phyloP scores from a whole-genome alignment of 2,888 invertebrate species.

The Neuroscelio doddi region DNA sequence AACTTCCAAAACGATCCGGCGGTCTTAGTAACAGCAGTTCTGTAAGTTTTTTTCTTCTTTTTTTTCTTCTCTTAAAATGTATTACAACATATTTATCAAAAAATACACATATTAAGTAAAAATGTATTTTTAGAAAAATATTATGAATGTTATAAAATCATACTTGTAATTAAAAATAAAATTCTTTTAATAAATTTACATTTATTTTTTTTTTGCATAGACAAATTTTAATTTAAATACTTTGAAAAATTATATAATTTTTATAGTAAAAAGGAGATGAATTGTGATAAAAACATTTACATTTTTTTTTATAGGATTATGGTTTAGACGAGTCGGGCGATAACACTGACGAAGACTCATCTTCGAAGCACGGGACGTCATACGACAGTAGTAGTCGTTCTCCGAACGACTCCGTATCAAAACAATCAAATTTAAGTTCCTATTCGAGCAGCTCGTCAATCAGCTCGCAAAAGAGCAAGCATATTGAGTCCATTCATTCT shows the following conservation, averaged over 20 bases:
- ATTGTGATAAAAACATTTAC: too few relatives aligned
- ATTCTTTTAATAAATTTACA: too few relatives aligned
- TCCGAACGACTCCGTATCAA: conserved; percentile 72
- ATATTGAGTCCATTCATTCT: conserved; percentile 64
- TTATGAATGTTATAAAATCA: too few relatives aligned
- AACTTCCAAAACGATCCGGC: conserved; percentile 75
- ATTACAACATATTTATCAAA: too few relatives aligned
- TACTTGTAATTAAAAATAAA: too few relatives aligned
- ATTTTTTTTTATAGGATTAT: conserved; percentile 76
- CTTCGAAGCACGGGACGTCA: conserved; percentile 62
- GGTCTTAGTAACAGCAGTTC: conserved; percentile 79
- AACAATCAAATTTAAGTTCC: conserved; percentile 68
- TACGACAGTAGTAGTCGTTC: conserved; percentile 64
- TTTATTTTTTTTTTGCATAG: not conserved
- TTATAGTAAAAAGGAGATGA: too few relatives aligned
- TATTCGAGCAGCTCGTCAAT: conserved; percentile 69
- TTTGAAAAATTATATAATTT: too few relatives aligned
- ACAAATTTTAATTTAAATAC: too few relatives aligned
- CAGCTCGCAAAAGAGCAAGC: conserved; percentile 66
- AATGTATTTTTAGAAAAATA: too few relatives aligned
- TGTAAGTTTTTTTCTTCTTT: conserved; percentile 65
- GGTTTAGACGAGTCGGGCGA: conserved; percentile 84
- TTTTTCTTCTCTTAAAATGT: too few relatives aligned
- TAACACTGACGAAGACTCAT: conserved; percentile 75
- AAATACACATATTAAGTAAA: too few relatives aligned